Conservation (phyloP, 2,888 invertebrate species). For the Stictocephala bisonia region DNA sequence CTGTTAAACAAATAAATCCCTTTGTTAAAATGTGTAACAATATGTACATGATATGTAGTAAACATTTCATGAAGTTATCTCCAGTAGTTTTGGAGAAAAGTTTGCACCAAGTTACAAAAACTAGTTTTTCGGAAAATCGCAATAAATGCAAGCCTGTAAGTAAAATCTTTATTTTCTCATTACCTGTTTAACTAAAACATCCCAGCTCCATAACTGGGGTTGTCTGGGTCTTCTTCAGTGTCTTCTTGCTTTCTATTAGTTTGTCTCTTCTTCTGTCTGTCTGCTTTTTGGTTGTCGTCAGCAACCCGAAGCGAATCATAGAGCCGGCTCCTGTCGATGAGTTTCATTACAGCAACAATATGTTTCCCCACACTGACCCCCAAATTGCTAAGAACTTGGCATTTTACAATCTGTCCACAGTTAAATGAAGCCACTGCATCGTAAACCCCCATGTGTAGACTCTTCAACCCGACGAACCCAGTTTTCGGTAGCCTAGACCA, state of each 20-base stretch:
- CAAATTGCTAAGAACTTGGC: background rate
- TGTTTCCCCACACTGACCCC: conserved; percentile 22
- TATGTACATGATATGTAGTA: no score
- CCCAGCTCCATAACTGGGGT: conserved; percentile 34
- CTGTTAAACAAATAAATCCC: no score
- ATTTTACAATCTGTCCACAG: conserved; percentile 23
- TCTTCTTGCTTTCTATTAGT: conserved; percentile 37
- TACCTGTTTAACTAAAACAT: conserved; percentile 15
- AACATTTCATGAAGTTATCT: no score
- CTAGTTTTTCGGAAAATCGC: no score
- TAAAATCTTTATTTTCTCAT: no score
- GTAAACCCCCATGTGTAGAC: conserved; percentile 13
- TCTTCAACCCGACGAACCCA: conserved; percentile 19
- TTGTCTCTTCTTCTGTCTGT: conserved; percentile 1
- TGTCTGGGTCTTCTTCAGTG: conserved; percentile 39
- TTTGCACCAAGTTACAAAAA: no score
- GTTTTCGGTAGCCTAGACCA: conserved; percentile 24
- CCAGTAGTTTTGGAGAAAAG: no score
- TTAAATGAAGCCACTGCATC: conserved; percentile 12
- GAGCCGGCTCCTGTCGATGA: conserved; percentile 8
- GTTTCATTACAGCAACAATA: conserved; percentile 9
- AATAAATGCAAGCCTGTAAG: no score
- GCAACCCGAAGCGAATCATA: conserved; percentile 4
- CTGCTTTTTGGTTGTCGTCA: conserved; percentile 24
- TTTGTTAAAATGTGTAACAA: no score